Base-by-base conservation (phyloP, 2,888 invertebrate species). In the Cheilosia soror region DNA sequence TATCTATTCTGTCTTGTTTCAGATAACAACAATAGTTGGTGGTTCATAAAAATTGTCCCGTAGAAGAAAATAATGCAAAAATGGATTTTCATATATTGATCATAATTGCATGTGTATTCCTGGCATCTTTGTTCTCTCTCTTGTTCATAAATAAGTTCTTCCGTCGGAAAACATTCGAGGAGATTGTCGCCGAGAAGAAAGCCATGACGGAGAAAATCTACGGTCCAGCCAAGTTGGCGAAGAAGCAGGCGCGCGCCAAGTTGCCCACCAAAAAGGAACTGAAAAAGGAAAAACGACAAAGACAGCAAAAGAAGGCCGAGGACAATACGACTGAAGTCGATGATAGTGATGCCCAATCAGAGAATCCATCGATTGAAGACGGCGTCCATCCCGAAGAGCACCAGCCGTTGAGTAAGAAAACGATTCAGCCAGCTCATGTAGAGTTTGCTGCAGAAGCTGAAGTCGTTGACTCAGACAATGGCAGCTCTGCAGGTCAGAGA, bases 21-120 rank as follows among this genome's bases (percentile, higher is more conserved):
- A 85, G 85, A 68, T 80, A 68, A 13, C 27, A 80, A 29, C 27
- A 80, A 42, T 9, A 69, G 37, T 83, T 63, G 7, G 65, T 63
- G 72, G 57, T 73, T 58, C 27, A 51, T 2, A 51, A 58, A 63
- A 83, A 75, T 79, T 84, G 60, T 71, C 63, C 29, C 44, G 57
- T 80, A 76, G 81, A 89, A 80, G 81, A 89, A 90, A 89, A 84
- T 91, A 29, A 92, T 91, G 91, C 91, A 91, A 92, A 90, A 88
- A 92, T 92, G 92, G 92, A 92, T 89, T 90, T 92, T 80, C 91
- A 92, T 88, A 90, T 92, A 88, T 90, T 92, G 88, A 90, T 91
- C 88, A 91, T 92, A 87, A 92, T 92, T 89, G 90, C 90, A 87
- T 91, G 92, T 88, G 91, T 92, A 65, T 90, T 92, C 87, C 88